Percentiles rank a stretch among this genome's conserved stretches.
Evolutionary conservation across 2,888 invertebrate genomes (phyloP).

Genomic region (Drosophila atripex): DNA sequence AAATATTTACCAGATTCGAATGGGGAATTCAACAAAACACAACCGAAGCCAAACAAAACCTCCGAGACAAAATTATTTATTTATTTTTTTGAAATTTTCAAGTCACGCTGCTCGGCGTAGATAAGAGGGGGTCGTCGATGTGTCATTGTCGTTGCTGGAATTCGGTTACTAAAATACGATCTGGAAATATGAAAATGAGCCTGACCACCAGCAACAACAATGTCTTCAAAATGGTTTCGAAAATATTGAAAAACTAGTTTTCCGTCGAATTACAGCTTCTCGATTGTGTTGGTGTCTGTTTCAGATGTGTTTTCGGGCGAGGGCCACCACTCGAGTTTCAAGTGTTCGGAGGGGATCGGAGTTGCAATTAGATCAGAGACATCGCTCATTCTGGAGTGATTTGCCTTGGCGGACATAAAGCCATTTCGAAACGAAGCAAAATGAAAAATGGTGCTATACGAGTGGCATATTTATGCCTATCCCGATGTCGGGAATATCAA

Average conservation of each 20-base stretch:
- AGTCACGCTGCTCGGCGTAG: conserved; percentile 49
- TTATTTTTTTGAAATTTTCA: conserved; percentile 50
- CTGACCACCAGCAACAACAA: conserved; percentile 35
- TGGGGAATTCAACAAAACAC: conserved; percentile 64
- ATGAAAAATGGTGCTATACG: conserved; percentile 66
- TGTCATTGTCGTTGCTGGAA: conserved; percentile 43
- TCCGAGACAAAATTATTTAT: conserved; percentile 48
- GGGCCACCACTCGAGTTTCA: conserved; percentile 62
- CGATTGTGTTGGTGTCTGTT: conserved; percentile 10
- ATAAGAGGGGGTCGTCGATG: conserved; percentile 57
- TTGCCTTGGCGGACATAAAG: conserved; percentile 49
- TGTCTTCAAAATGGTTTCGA: conserved; percentile 47
- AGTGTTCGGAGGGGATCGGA: conserved; percentile 49
- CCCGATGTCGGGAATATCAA: conserved; percentile 46
- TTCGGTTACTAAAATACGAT: conserved; percentile 63
- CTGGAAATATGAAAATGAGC: conserved; percentile 57
- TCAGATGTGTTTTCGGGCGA: conserved; percentile 2
- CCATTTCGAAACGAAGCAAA: conserved; percentile 56
- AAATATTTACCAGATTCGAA: conserved; percentile 64
- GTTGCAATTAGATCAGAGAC: conserved; percentile 69
- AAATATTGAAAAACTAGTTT: conserved; percentile 68
- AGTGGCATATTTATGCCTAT: conserved; percentile 59
- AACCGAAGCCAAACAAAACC: conserved; percentile 44
- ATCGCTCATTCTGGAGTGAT: conserved; percentile 69
- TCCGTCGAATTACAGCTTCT: conserved; percentile 49